phyloP scores from a whole-genome alignment of 30 jellyfish, hydroid and myxozoan genomes.

The Cassiopea xamachana region DNA sequence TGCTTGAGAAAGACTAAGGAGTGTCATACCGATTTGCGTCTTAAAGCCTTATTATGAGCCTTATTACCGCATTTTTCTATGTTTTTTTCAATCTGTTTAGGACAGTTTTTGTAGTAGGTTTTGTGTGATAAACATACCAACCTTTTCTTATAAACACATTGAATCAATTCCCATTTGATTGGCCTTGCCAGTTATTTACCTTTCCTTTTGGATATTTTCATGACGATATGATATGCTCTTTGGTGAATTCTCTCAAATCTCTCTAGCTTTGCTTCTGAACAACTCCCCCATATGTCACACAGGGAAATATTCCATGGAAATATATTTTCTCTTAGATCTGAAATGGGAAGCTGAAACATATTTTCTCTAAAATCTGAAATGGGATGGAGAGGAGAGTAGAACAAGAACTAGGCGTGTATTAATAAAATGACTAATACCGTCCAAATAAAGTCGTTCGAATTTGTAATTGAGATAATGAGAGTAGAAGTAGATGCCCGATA shows the following conservation, averaged over 20 bases:
- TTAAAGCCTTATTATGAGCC: neutral
- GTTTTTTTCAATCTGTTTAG: slow-evolving; percentile 5
- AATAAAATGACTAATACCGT: no score
- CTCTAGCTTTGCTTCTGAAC: slow-evolving; percentile 30
- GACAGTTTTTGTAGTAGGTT: slow-evolving; percentile 25
- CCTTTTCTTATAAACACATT: neutral
- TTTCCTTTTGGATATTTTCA: slow-evolving; percentile 16
- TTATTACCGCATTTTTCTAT: neutral
- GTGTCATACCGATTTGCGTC: neutral
- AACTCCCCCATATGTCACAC: slow-evolving; percentile 46
- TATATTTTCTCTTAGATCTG: neutral
- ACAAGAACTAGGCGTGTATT: no score
- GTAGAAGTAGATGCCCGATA: no score
- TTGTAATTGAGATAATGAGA: no score
- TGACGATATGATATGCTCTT: slow-evolving; percentile 14
- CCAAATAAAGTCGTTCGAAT: no score
- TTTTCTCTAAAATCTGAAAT: neutral
- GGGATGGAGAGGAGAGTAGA: no score
- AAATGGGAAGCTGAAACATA: neutral
- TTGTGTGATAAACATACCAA: slow-evolving; percentile 9
- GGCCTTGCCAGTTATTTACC: slow-evolving; percentile 11
- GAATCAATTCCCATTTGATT: slow-evolving; percentile 10
- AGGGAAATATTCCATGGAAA: slow-evolving; percentile 10
- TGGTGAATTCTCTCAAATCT: slow-evolving; percentile 30
- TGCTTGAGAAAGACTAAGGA: no score